Conservation (phyloP, 2,797 vertebrate species). For the Amblyraja radiata region DNA sequence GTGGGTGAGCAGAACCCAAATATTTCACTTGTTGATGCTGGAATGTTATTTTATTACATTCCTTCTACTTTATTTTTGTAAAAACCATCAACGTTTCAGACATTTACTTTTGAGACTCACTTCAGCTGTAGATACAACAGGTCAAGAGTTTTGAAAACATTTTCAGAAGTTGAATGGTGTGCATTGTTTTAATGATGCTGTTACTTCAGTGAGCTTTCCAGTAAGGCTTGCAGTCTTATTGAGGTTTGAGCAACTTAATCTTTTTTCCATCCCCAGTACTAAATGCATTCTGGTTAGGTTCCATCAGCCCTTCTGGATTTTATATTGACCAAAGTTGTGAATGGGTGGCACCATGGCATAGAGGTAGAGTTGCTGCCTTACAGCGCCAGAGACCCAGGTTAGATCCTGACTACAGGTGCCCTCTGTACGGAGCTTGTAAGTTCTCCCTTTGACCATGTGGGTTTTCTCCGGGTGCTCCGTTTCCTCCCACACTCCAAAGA, state of each 20-base stretch:
- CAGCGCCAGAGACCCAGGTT: no score
- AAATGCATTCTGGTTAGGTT: neutral
- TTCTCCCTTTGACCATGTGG: no score
- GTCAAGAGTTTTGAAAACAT: no score
- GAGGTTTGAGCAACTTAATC: neutral
- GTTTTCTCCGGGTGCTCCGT: no score
- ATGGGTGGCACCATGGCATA: no score
- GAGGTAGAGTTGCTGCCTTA: no score
- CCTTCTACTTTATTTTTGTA: neutral
- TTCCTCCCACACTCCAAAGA: no score
- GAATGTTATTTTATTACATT: neutral
- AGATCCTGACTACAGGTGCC: no score
- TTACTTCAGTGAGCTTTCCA: neutral
- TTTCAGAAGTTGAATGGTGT: neutral
- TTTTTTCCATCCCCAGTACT: neutral
- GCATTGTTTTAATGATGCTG: neutral
- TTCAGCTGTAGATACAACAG: neutral
- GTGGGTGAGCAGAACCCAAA: neutral
- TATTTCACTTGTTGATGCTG: neutral
- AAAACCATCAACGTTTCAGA: neutral
- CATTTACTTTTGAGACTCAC: neutral
- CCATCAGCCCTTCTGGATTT: no score
- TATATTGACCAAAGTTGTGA: neutral
- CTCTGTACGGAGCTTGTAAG: no score
- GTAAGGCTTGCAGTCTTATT: neutral